Base-by-base conservation (phyloP, 2,888 invertebrate species). In the Chrysodeixis includens region DNA sequence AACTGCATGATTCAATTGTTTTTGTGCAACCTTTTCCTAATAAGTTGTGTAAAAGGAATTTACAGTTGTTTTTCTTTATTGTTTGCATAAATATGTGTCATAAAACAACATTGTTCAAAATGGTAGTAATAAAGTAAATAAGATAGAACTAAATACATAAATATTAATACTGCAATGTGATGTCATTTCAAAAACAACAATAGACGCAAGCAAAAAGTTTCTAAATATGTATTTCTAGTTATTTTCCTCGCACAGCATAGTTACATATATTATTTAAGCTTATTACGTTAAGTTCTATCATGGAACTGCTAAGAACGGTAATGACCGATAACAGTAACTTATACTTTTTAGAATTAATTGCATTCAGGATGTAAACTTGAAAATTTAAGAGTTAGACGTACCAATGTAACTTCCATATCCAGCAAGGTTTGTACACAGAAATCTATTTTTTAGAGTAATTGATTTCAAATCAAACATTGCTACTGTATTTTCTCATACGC, bases 21-120 rank as follows among this genome's bases (percentile, higher is more conserved):
- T 46, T 9, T 30, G 16, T 30, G 4, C 53, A 57, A 35, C 30
- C n/a, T 55, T 52, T 70, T 32, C 70, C 18, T 18, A 9, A 46
- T 12, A 22, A 9, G 2, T 32, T 44, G 46, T 46, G 70, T 49
- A 22, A 46, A 4, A 57, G 63, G 63, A 46, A 74, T 52, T 74
- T 53, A 64, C 62, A 18, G 14, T 14, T 56, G 40, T 54, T 20
- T 18, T 46, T 18, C 1, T 9, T 49, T 49, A 10, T 49, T 49
- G 46, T 10, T 18, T 49, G 20, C 18, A 49, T 10, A 14, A 20
- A 20, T 5, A 49, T 49, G 46, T 49, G 20, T 49, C 46, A 49
- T 20, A 49, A 10, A 35, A 12, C 12, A 2, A 14, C 7, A 18
- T 46, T 46, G 46, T 46, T 46, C 9, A 1, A 14, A 35, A 35